Base-by-base conservation (phyloP, 2,797 vertebrate species). In the Pantherophis alleghaniensis region DNA sequence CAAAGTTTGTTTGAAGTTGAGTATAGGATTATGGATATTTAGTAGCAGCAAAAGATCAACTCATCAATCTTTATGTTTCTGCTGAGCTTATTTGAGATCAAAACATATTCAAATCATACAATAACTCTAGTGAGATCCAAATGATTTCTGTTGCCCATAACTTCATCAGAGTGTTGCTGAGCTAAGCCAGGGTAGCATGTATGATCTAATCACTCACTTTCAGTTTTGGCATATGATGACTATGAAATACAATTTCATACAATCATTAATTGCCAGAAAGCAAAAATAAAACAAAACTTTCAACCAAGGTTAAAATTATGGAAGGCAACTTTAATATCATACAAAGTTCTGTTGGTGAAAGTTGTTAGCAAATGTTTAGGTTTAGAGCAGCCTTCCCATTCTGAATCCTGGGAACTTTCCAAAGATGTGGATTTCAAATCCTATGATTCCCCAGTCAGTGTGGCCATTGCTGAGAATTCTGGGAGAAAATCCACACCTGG, bases 191-290 rank as follows among this genome's bases (percentile, higher is more conserved):
- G 22, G 53, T 66, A 69, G 79, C 32, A 89, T 95, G 57, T 20
- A 86, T 92, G 89, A 74, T 66, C 18, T 89, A 92, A 87, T 53
- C 95, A 22, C n/a, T 86, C 2, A 42, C 59, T 94, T 95, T 95
- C 87, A 93, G 92, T 91, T 93, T 94, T 0, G 0, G 88, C 4
- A 0, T 95, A 95, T 94, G 90, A 93, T 16, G 5, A 53, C 90
- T 93, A 1, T 16, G 90, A 86, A 90, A 92, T 96, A 90, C 90
- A 53, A 2, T 89, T 37, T 86, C 66, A 88, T 60, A 93, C 32
- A 37, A 90, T 86, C 47, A 42, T 56, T 42, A 60, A 56, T 22
- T 66, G 60, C 13, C 47, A 90, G 55, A 56, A 86, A 56, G 32
- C 60, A 89, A 89, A n/a, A 89, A 53, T 14, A 28, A 32, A 66